A percentile compares a stretch with the other conserved stretches of the same genome.
phyloP scores from a whole-genome alignment of 2,888 invertebrate genomes.

The Yponomeuta malinellus region DNA sequence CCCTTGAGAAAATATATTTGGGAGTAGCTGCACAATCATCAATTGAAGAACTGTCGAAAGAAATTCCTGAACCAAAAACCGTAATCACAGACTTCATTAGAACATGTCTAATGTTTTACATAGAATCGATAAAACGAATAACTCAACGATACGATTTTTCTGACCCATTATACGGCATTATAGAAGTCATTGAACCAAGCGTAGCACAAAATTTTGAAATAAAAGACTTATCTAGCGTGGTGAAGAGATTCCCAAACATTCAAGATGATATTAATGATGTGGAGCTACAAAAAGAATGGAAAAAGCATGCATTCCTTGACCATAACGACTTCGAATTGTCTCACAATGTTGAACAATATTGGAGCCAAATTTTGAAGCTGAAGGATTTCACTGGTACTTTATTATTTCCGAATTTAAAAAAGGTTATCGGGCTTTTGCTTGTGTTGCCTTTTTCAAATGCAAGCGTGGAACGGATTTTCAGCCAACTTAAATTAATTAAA shows the following conservation, averaged over 20 bases:
- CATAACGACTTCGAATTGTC: too few relatives aligned
- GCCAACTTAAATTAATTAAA: conserved; percentile 24
- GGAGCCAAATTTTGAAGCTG: conserved; percentile 21
- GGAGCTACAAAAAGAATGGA: conserved; percentile 21
- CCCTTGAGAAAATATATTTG: conserved; percentile 23
- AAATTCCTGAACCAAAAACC: conserved; percentile 20
- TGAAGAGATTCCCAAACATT: conserved; percentile 18
- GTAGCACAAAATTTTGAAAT: conserved; percentile 22
- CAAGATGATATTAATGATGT: conserved; percentile 16
- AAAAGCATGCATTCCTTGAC: conserved; percentile 21
- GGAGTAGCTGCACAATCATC: conserved; percentile 19
- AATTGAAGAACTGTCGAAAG: conserved; percentile 21
- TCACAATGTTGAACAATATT: conserved; percentile 22
- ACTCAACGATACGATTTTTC: conserved; percentile 21
- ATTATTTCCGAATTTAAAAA: conserved; percentile 23
- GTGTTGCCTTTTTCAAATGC: conserved; percentile 26
- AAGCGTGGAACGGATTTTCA: conserved; percentile 26
- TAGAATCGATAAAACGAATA: conserved; percentile 22
- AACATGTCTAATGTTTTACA: conserved; percentile 22
- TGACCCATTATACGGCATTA: conserved; percentile 18
- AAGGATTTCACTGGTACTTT: conserved; percentile 17
- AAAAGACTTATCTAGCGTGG: conserved; percentile 16
- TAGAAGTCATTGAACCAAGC: conserved; percentile 15
- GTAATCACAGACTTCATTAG: conserved; percentile 18
- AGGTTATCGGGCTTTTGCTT: conserved; percentile 20